Base-by-base conservation (phyloP, 2,797 vertebrate species). In the Decapterus maruadsi region DNA sequence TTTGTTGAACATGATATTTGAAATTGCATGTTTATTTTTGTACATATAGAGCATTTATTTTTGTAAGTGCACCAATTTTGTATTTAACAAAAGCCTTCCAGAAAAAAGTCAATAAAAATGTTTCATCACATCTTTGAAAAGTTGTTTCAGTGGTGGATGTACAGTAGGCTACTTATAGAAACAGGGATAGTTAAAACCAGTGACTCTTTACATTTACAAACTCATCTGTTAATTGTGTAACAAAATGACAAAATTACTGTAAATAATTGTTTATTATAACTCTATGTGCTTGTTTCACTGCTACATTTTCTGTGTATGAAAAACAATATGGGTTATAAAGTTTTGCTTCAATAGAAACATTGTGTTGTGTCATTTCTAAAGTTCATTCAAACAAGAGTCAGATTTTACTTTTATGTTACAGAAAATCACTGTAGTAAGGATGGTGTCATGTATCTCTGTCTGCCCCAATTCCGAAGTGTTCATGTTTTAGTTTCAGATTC, bases 261-360 rank as follows among this genome's bases (percentile, higher is more conserved):
- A 40, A 74, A 64, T 71, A 67, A 10, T 46, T 80, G 7, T 67
- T 69, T 22, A 40, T 5, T 16, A 1, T 38, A 19, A 10, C 4
- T 50, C 31, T 40, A 1, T 50, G 17, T 46, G 22, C 9, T 48
- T 34, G 3, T 38, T 66, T 73, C 0, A 29, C 3, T 53, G 26
- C 36, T 7, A 6, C 43, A 7, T 36, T 61, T 13, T 16, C 16
- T n/a, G 13, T 29, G 8, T 67, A 55, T 65, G 1, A 65, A 19
- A 48, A 9, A 40, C 8, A 54, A 34, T 55, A 61, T 22, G 0
- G 38, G 55, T 34, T 58, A 20, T 19, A 59, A 61, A 38, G 45
- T 54, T 68, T 3, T 68, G 17, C 8, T 57, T 66, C 4, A 26
- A 10, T 58, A 36, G 12, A 53, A 57, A 62, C 13, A 45, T 4